phyloP scores from a whole-genome alignment of 2,888 invertebrate species.

The Formica aserva region DNA sequence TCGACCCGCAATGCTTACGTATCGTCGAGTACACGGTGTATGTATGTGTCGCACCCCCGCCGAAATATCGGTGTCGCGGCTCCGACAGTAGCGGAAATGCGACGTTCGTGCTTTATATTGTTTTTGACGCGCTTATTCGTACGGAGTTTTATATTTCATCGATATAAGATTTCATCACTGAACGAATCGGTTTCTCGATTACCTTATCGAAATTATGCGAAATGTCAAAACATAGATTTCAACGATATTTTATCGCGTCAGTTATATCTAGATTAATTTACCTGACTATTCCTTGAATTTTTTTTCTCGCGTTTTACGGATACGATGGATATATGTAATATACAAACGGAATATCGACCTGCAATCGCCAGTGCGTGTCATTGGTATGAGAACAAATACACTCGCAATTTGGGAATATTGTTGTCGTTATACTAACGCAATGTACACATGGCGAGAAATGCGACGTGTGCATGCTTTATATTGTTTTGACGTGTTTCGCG shows the following conservation, averaged over 20 bases:
- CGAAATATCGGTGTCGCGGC: slow-evolving; percentile 23
- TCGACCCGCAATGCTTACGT: neutral
- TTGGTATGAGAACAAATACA: neutral
- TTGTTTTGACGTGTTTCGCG: slow-evolving; percentile 49
- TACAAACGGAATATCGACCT: neutral
- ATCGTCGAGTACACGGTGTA: neutral
- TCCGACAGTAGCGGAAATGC: slow-evolving; percentile 9
- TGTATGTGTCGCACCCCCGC: neutral
- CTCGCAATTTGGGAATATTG: neutral
- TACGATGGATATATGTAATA: neutral
- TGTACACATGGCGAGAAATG: neutral
- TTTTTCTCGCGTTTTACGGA: slow-evolving; percentile 9
- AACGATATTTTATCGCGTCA: neutral
- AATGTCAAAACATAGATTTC: neutral
- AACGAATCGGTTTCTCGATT: neutral
- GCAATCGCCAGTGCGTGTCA: slow-evolving; percentile 1
- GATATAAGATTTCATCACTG: slow-evolving; percentile 2
- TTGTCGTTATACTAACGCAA: slow-evolving; percentile 12
- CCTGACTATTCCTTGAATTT: neutral
- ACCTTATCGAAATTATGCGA: neutral
- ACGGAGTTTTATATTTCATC: neutral
- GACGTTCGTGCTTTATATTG: slow-evolving; percentile 28
- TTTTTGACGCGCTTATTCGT: neutral
- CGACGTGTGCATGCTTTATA: slow-evolving; percentile 24
- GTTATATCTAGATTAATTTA: neutral